Evolutionary conservation across 2,113 vertebrate genomes (phyloP).

Genomic region (Sander lucioperca): DNA sequence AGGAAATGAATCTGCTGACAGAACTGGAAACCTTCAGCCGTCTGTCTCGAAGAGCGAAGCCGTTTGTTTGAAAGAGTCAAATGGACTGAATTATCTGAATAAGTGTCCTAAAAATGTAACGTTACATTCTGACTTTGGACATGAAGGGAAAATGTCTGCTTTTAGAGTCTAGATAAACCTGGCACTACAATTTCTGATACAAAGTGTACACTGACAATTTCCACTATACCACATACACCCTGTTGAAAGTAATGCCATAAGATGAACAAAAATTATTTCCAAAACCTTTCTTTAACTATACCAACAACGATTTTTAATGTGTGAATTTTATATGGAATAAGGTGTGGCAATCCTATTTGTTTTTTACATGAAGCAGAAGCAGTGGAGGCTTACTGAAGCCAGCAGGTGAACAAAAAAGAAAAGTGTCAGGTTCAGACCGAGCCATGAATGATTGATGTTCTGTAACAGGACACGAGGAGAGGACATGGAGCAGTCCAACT

Average conservation of each 20-base stretch:
- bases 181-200: neutral
- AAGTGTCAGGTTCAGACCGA: neutral
- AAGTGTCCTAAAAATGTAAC: neutral
- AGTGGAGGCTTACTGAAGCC: neutral
- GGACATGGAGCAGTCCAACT: neutral
- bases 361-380: neutral
- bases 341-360: neutral
- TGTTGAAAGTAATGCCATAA: neutral
- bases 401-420: neutral
- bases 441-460: conserved; percentile 53
- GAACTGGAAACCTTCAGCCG: neutral
- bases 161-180: too few relatives aligned
- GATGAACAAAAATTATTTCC: neutral
- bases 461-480: conserved; percentile 26
- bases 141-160: neutral
- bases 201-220: neutral
- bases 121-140: neutral
- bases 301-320: neutral
- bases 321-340: neutral
- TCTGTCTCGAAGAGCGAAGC: neutral
- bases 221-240: neutral
- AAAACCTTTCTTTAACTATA: neutral
- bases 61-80: neutral
- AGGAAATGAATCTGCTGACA: neutral
- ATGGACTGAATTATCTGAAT: neutral